Percentiles rank a stretch among this genome's conserved stretches.
phyloP scores from a whole-genome alignment of 1,140 invertebrate species.

The Chironomus striatipennis region DNA sequence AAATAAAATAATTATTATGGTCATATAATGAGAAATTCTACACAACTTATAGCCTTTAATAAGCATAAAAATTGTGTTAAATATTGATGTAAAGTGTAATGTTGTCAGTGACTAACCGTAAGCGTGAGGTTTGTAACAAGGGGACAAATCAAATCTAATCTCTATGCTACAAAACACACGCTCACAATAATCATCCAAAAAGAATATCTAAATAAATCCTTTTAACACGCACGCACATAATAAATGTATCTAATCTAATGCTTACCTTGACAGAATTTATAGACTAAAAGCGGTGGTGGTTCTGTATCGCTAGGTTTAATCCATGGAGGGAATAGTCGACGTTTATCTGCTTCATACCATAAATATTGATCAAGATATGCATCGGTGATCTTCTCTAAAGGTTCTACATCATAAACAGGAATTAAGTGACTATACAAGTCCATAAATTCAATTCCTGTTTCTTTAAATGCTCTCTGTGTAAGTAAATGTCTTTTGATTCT shows the following conservation, averaged over 20 bases:
- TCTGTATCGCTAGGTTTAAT: slow-evolving; percentile 98
- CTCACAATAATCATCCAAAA: slow-evolving; percentile 37
- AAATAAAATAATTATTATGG: slow-evolving; percentile 18
- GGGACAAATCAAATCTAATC: slow-evolving; percentile 48
- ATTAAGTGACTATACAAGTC: slow-evolving; percentile 98
- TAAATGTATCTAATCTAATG: neutral
- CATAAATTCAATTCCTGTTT: slow-evolving; percentile 99
- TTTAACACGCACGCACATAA: neutral
- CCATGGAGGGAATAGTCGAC: slow-evolving; percentile 95
- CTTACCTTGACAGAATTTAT: slow-evolving; percentile 98
- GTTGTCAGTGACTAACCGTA: slow-evolving; percentile 33
- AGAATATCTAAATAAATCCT: neutral
- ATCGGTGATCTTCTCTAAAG: slow-evolving; percentile 98
- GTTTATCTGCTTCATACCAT: slow-evolving; percentile 99
- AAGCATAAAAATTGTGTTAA: slow-evolving; percentile 63
- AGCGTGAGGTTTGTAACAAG: slow-evolving; percentile 58
- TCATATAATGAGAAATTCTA: too few species aligned
- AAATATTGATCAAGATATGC: slow-evolving; percentile 99
- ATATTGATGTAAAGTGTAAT: slow-evolving; percentile 45
- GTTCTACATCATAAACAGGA: slow-evolving; percentile 98
- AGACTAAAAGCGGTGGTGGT: slow-evolving; percentile 93
- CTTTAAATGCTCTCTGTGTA: slow-evolving; percentile 97
- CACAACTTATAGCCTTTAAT: too few species aligned
- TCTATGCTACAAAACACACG: slow-evolving; percentile 54
- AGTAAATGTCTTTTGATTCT: slow-evolving; percentile 98